Percentiles rank a stretch among this genome's conserved stretches.
These are phyloP conservation scores for Neocrepidodera transversa DNA, from an alignment of 2,888 invertebrate species.

Conservation along the genomic window DNA sequence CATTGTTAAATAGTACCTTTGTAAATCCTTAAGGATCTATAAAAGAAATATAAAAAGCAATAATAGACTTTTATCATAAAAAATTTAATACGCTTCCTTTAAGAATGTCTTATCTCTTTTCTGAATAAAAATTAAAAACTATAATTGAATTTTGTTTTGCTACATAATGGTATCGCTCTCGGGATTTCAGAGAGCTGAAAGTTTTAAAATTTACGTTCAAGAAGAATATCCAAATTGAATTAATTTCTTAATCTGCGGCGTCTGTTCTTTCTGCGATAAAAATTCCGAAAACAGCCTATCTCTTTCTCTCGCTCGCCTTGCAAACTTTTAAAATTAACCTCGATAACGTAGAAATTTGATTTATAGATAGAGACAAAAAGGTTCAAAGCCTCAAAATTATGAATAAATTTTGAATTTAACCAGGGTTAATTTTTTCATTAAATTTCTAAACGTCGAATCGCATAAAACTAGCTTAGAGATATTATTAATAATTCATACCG, in stretches of 20 bases:
- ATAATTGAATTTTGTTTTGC: background rate
- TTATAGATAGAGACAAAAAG: no score
- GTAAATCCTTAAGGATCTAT: no score
- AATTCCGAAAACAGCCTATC: background rate
- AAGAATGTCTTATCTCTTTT: background rate
- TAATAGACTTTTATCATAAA: no score
- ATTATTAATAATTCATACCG: no score
- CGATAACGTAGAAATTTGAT: background rate
- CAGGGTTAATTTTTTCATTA: no score
- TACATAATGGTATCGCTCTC: background rate
- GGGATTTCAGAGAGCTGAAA: constrained; percentile 1
- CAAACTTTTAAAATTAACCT: background rate
- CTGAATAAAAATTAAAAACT: background rate
- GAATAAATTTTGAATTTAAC: no score
- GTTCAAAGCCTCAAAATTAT: no score
- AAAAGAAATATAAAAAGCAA: no score
- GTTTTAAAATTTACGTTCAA: constrained; percentile 1
- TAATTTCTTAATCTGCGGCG: constrained; percentile 2
- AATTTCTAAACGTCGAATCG: no score
- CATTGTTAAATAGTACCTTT: no score
- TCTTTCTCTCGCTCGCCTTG: background rate
- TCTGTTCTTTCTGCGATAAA: constrained; percentile 1
- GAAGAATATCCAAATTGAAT: constrained; percentile 1
- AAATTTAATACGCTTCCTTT: no score
- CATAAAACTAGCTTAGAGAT: no score